Evolutionary conservation across 2,113 vertebrate species (phyloP).

Genomic region (Oryzias woworae): DNA sequence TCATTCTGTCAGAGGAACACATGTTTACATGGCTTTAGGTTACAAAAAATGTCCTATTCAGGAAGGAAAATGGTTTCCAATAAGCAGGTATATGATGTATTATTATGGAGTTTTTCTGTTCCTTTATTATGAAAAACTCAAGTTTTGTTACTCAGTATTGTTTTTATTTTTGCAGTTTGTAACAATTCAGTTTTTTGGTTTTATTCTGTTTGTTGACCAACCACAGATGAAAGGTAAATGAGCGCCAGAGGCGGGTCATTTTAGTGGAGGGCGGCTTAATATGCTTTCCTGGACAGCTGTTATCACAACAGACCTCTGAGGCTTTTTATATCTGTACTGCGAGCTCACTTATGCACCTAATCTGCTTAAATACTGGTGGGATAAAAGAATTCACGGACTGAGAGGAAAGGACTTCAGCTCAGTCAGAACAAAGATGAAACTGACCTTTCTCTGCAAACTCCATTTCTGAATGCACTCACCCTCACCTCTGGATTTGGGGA

Average conservation of each 20-base stretch:
- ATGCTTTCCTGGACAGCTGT: conserved; percentile 63
- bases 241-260: background rate
- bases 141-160: too few relatives aligned
- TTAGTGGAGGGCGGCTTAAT: conserved; percentile 27
- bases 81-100: too few relatives aligned
- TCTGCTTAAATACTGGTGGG: conserved; percentile 58
- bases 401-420: conserved; percentile 9
- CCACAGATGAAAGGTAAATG: background rate
- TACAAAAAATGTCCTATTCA: too few relatives aligned
- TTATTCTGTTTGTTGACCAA: background rate
- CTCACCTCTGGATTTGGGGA: too few relatives aligned
- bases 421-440: conserved; percentile 7
- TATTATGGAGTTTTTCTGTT: too few relatives aligned
- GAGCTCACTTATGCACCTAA: conserved; percentile 63
- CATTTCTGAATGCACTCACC: too few relatives aligned
- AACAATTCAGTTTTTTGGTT: too few relatives aligned
- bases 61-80: too few relatives aligned
- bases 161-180: too few relatives aligned
- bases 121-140: too few relatives aligned
- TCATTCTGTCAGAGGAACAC: too few relatives aligned
- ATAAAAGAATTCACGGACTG: conserved; percentile 30
- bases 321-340: conserved; percentile 67
- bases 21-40: too few relatives aligned
- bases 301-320: conserved; percentile 57
- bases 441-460: background rate